Percentiles rank a stretch among this genome's conserved stretches.
These are phyloP conservation scores for Polydrusus pterygomalis DNA, from an alignment of 2,888 invertebrate genomes.

Conservation along the genomic window DNA sequence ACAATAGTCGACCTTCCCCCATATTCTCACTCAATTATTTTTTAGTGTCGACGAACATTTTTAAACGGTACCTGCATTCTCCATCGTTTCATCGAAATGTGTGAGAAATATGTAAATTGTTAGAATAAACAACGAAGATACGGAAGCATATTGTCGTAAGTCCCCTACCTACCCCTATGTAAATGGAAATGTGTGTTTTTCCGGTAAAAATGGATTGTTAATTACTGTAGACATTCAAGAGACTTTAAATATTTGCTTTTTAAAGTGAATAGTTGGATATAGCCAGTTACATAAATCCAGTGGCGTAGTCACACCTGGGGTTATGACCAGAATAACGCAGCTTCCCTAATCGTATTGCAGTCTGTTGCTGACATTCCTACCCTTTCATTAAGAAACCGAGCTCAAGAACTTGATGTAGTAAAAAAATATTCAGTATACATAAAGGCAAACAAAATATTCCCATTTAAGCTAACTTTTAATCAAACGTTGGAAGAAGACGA, in stretches of 20 bases:
- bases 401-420: too few relatives aligned
- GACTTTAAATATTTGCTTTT: slow-evolving; percentile 4
- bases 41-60: background rate
- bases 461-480: too few relatives aligned
- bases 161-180: slow-evolving; percentile 25
- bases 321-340: too few relatives aligned
- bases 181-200: background rate
- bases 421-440: too few relatives aligned
- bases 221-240: background rate
- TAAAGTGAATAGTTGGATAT: background rate
- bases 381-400: too few relatives aligned
- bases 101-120: slow-evolving; percentile 39
- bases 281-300: too few relatives aligned
- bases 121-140: slow-evolving; percentile 19
- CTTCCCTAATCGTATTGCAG: too few relatives aligned
- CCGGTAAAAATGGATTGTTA: background rate
- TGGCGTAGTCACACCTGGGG: too few relatives aligned
- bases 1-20: too few relatives aligned
- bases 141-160: slow-evolving; percentile 28
- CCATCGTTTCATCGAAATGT: slow-evolving; percentile 17
- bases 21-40: background rate
- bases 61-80: slow-evolving; percentile 29
- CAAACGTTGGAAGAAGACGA: too few relatives aligned
- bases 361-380: too few relatives aligned
- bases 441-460: too few relatives aligned